Conservation (phyloP, 2,888 invertebrate genomes). For the Notocelia uddmanniana region DNA sequence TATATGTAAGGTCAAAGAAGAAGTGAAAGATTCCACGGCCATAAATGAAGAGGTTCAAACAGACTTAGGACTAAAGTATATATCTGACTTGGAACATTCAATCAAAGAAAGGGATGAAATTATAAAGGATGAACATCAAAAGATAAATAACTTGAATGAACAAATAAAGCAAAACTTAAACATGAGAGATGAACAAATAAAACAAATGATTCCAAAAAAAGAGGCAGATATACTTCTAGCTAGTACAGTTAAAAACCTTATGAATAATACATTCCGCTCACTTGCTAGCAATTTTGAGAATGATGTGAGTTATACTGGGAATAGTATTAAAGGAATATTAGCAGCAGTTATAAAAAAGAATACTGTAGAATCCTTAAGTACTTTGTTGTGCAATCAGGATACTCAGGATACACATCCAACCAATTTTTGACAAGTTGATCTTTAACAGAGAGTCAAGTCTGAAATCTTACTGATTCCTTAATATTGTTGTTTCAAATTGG, state of each 20-base stretch:
- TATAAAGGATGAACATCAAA: conserved; percentile 53
- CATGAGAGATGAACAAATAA: conserved; percentile 53
- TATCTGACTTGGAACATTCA: conserved; percentile 54
- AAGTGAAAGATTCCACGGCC: background rate
- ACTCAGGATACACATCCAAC: background rate
- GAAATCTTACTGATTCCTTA: background rate
- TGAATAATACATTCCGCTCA: conserved; percentile 76
- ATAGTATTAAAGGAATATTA: conserved; percentile 65
- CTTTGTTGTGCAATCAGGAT: conserved; percentile 45
- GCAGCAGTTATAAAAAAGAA: conserved; percentile 72
- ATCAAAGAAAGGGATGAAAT: conserved; percentile 58
- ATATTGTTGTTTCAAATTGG: background rate
- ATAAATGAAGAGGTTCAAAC: conserved; percentile 41
- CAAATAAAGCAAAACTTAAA: conserved; percentile 57
- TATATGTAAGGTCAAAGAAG: background rate
- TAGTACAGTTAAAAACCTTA: conserved; percentile 68
- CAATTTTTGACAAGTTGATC: background rate
- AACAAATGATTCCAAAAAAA: conserved; percentile 47
- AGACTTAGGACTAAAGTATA: conserved; percentile 52
- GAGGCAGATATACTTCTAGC: conserved; percentile 52
- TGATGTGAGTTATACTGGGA: conserved; percentile 64
- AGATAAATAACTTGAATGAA: conserved; percentile 48
- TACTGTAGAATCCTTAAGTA: conserved; percentile 65
- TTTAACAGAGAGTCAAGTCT: conserved; percentile 3
- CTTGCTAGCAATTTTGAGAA: conserved; percentile 69